phyloP scores from a whole-genome alignment of 92 coral and sea anemone genomes.

The Galaxea fascicularis region DNA sequence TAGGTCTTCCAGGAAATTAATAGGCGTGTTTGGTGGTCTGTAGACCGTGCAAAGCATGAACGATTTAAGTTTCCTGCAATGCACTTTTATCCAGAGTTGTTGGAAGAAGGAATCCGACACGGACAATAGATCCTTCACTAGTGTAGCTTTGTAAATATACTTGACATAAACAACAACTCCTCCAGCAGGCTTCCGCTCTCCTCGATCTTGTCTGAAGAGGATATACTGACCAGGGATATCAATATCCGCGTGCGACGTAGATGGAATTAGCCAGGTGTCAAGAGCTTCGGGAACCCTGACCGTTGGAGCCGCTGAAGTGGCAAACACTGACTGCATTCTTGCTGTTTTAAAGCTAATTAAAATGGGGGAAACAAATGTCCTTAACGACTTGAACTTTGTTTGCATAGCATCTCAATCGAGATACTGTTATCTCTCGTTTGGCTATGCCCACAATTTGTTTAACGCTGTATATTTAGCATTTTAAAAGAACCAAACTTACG shows the following conservation, averaged over 20 bases:
- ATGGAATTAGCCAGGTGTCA: constrained; percentile 48
- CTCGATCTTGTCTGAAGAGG: not conserved
- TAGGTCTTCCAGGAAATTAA: constrained; percentile 54
- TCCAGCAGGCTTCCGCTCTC: constrained; percentile 14
- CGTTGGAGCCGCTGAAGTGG: too few species aligned
- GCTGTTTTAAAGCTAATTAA: too few species aligned
- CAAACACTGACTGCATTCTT: too few species aligned
- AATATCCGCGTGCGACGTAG: constrained; percentile 10
- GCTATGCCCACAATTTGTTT: too few species aligned
- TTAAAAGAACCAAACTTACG: too few species aligned
- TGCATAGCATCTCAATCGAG: too few species aligned
- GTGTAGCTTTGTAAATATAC: constrained; percentile 14
- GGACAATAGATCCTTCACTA: constrained; percentile 19
- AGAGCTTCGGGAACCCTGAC: too few species aligned
- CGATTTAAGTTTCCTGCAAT: not conserved
- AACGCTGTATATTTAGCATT: too few species aligned
- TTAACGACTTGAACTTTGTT: too few species aligned
- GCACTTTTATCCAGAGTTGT: constrained; percentile 73
- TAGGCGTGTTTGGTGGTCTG: constrained; percentile 42
- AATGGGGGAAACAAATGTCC: too few species aligned
- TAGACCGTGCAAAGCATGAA: not conserved
- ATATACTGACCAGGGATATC: not conserved
- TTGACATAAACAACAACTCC: constrained; percentile 53
- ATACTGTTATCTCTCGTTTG: too few species aligned
- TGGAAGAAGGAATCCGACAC: constrained; percentile 58